Base-by-base conservation (phyloP, 1,140 invertebrate genomes). In the Druon quercuslanigerum region DNA sequence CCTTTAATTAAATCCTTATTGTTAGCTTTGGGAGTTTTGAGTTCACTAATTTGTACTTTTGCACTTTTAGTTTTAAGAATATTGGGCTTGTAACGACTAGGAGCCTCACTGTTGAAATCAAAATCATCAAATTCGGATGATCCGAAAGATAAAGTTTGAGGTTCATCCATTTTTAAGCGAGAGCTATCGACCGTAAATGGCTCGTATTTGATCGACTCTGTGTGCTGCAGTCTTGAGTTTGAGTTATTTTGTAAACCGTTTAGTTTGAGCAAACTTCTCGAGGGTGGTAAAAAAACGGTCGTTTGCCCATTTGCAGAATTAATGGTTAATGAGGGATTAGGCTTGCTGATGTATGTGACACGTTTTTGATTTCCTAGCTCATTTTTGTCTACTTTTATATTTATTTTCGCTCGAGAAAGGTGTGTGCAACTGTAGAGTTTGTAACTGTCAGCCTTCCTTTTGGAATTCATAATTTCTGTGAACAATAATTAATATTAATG, bases 41-140 rank as follows among this genome's bases (percentile, higher is more conserved):
- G 17, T 25, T 9, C 12, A 46, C 11, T 14, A n/a, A 40, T 76
- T 9, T 19, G 33, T 6, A 13, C 12, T 60, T 33, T 84, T 19
- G 25, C 46, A 17, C 51, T 75, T 33, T 20, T 71, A n/a, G 17
- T 79, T 70, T 78, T 83, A 13, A 84, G 77, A 12, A 84, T 84
- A 72, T 81, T 84, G 46, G 83, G 83, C 25, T 81, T 9, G 74
- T 11, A 76, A 17, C 79, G 82, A 50, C 46, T 75, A 19, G 33
- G 12, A 9, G 40, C 40, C 40, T 46, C 40, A 6, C 5, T 46
- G n/a, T 8, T 66, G 4, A 7, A 16, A n/a, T 66, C 25, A n/a
- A 40, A 33, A 9, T 60, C 20, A 60, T 60, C 20, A 14, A 11
- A 40, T 16, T 4, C 16, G 7, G 60, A 66, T 40, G 25, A 46